Evolutionary conservation across 2,888 invertebrate species (phyloP).

Genomic region (Drosophila cognata): DNA sequence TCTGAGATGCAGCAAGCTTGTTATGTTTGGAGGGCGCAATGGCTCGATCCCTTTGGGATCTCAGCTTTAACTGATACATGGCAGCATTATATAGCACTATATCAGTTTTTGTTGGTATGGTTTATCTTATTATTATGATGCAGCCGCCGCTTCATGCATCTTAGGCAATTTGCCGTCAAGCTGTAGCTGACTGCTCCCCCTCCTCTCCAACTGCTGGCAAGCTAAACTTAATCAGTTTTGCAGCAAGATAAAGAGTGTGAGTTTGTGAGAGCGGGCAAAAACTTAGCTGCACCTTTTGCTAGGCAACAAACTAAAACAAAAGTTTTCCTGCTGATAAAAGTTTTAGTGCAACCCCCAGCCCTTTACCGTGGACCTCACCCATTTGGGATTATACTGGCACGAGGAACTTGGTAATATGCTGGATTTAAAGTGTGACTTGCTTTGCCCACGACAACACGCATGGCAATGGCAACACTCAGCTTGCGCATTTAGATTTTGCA

Average conservation of each 20-base stretch:
- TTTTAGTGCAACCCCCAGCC: conserved; percentile 29
- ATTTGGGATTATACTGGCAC: neutral
- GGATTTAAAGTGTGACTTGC: conserved; percentile 33
- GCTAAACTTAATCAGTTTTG: conserved; percentile 69
- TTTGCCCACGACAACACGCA: conserved; percentile 3
- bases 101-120: neutral
- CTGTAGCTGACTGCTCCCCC: conserved; percentile 24
- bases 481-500: conserved; percentile 30
- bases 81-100: neutral
- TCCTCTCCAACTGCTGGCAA: conserved; percentile 4
- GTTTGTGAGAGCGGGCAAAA: conserved; percentile 12
- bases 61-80: neutral
- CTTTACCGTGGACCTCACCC: neutral
- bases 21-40: neutral
- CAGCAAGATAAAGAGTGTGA: neutral
- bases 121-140: conserved; percentile 8
- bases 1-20: neutral
- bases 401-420: conserved; percentile 6
- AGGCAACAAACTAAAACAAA: conserved; percentile 78
- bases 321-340: conserved; percentile 70
- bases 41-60: neutral
- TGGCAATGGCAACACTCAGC: neutral
- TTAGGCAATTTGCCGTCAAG: conserved; percentile 36
- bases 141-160: conserved; percentile 25
- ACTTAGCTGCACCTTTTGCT: conserved; percentile 57